These are phyloP conservation scores for Xylocampa areola DNA, from an alignment of 2,888 invertebrate genomes.

Conservation along the genomic window DNA sequence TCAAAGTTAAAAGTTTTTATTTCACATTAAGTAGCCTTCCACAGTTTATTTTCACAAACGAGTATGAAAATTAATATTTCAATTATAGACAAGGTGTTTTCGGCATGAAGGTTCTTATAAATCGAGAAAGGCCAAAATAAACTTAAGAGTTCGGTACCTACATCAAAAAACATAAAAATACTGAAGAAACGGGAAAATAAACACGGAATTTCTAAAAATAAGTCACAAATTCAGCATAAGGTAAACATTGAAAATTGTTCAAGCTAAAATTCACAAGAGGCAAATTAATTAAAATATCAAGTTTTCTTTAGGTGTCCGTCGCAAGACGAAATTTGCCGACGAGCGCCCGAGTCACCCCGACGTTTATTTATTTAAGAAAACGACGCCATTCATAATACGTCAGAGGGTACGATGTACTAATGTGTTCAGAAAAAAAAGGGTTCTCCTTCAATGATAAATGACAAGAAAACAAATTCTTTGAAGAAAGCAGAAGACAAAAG, in stretches of 20 bases:
- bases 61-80: too few relatives aligned
- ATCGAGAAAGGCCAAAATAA: conserved; percentile 3
- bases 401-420: conserved; percentile 63
- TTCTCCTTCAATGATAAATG: conserved; percentile 69
- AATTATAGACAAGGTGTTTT: too few relatives aligned
- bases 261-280: conserved; percentile 24
- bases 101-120: too few relatives aligned
- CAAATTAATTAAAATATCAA: conserved; percentile 48
- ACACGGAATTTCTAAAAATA: conserved; percentile 14
- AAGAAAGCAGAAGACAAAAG: conserved; percentile 60
- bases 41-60: too few relatives aligned
- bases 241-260: conserved; percentile 14
- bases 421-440: conserved; percentile 67
- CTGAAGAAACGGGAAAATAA: background rate
- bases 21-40: too few relatives aligned
- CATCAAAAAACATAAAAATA: background rate
- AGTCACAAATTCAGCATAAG: conserved; percentile 1
- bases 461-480: conserved; percentile 59
- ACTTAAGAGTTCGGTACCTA: background rate
- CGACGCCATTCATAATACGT: conserved; percentile 61
- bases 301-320: conserved; percentile 16
- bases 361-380: conserved; percentile 49
- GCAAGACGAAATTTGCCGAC: conserved; percentile 18
- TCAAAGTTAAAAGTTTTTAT: too few relatives aligned
- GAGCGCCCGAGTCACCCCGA: conserved; percentile 15